Conservation (phyloP, 2,888 invertebrate species). For the Campoplex capitator region DNA sequence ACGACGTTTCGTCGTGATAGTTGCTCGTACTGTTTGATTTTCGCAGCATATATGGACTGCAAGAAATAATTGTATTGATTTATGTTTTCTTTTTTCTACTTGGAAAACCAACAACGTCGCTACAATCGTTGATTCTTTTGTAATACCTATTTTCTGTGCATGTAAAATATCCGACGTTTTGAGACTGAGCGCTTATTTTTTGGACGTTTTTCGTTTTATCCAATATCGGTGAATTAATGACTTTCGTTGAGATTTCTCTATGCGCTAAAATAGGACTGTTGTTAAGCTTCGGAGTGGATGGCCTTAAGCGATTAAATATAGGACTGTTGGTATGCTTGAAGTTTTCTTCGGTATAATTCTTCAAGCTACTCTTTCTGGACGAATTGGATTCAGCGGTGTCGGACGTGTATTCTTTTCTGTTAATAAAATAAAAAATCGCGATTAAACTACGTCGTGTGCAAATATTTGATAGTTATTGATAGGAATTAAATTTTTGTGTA, state of each 20-base stretch:
- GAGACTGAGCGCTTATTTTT: conserved; percentile 74
- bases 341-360: conserved; percentile 74
- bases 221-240: conserved; percentile 75
- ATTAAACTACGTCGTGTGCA: not conserved
- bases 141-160: conserved; percentile 78
- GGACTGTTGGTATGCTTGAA: conserved; percentile 78
- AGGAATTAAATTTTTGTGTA: not conserved
- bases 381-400: conserved; percentile 79
- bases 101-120: not conserved
- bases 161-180: conserved; percentile 80
- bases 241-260: conserved; percentile 74
- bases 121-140: not conserved
- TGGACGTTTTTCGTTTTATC: conserved; percentile 76
- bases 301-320: conserved; percentile 75
- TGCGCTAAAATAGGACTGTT: conserved; percentile 79
- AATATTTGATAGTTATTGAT: not conserved
- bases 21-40: conserved; percentile 79
- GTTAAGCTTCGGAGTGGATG: conserved; percentile 78
- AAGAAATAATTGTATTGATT: conserved; percentile 7
- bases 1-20: conserved; percentile 75
- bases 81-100: not conserved
- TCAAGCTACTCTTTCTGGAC: conserved; percentile 76
- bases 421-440: not conserved
- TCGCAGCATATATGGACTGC: conserved; percentile 79
- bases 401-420: conserved; percentile 76